phyloP scores from a whole-genome alignment of 2,797 vertebrate genomes.

The Sebastes paucispinis region DNA sequence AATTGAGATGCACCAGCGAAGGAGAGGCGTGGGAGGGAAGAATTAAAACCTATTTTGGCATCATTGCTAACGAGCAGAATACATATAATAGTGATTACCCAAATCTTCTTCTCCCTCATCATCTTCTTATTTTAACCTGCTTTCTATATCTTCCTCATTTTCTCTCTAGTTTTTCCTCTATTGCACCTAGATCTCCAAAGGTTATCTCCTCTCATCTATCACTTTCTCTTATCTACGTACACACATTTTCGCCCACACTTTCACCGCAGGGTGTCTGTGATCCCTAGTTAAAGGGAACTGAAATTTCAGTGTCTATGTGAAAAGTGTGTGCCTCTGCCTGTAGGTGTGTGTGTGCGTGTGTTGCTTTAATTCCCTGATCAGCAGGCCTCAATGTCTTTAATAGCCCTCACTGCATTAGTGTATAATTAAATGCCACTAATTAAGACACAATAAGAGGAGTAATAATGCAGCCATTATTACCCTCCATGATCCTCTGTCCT shows the following conservation, averaged over 20 bases:
- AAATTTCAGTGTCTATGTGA: slow-evolving; percentile 40
- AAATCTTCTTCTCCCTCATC: slow-evolving; percentile 8
- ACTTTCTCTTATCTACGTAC: neutral
- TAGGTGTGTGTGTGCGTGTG: slow-evolving; percentile 22
- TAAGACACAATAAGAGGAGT: slow-evolving; percentile 81
- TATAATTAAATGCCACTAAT: slow-evolving; percentile 83
- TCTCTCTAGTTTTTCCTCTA: neutral
- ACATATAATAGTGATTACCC: slow-evolving; percentile 12
- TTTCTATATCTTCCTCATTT: neutral
- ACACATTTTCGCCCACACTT: slow-evolving; percentile 30
- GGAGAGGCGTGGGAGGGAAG: slow-evolving; percentile 80
- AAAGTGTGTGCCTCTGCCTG: slow-evolving; percentile 29
- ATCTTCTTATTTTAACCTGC: neutral
- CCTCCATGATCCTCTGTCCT: slow-evolving; percentile 75
- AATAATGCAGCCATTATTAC: slow-evolving; percentile 81
- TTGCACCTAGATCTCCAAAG: neutral
- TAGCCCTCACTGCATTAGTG: slow-evolving; percentile 75
- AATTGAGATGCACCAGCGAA: slow-evolving; percentile 90
- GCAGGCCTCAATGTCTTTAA: slow-evolving; percentile 76
- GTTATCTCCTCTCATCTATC: slow-evolving; percentile 8
- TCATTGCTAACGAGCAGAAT: slow-evolving; percentile 47
- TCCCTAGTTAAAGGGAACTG: slow-evolving; percentile 71
- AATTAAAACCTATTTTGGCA: slow-evolving; percentile 59
- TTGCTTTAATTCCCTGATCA: slow-evolving; percentile 75
- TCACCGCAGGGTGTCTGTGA: slow-evolving; percentile 60